phyloP scores from a whole-genome alignment of 2,888 invertebrate genomes.

The Archips xylosteana region DNA sequence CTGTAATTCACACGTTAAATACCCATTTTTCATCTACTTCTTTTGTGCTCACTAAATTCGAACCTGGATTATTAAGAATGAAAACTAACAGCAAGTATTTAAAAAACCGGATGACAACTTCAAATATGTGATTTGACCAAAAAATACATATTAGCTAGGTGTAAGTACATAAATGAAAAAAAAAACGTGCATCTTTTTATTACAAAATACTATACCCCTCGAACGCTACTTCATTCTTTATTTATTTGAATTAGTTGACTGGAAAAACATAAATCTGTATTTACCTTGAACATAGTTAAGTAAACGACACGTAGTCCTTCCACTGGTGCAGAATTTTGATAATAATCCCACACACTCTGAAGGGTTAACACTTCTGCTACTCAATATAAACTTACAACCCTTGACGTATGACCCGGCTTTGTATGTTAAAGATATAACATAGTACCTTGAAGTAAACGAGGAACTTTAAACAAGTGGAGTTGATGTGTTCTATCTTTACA shows the following conservation, averaged over 20 bases:
- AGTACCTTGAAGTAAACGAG: background rate
- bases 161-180: too few relatives aligned
- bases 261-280: constrained; percentile 10
- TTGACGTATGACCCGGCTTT: background rate
- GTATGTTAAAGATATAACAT: background rate
- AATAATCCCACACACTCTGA: constrained; percentile 7
- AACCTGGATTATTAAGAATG: background rate
- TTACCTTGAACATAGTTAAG: background rate
- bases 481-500: constrained; percentile 1
- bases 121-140: too few relatives aligned
- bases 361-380: background rate
- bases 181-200: too few relatives aligned
- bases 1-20: background rate
- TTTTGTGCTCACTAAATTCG: too few relatives aligned
- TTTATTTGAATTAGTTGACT: constrained; percentile 18
- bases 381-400: background rate
- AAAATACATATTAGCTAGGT: too few relatives aligned
- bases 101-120: too few relatives aligned
- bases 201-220: too few relatives aligned
- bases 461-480: background rate
- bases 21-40: background rate
- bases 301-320: background rate
- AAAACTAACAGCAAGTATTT: too few relatives aligned
- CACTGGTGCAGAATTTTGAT: constrained; percentile 15
- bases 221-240: background rate